These are phyloP conservation scores for Hemiscyllium ocellatum DNA, from an alignment of 2,113 vertebrate genomes.

Conservation along the genomic window DNA sequence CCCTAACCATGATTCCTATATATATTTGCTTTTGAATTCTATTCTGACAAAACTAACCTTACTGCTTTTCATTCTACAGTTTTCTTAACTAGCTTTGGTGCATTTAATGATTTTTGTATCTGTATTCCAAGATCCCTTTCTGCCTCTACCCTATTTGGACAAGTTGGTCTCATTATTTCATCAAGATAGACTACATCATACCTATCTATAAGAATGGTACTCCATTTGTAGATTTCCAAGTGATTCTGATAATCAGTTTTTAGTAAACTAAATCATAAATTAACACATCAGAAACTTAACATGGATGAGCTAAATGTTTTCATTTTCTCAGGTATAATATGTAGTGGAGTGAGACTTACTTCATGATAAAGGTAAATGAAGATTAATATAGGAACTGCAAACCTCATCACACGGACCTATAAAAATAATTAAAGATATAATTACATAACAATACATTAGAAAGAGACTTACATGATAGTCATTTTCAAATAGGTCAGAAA, in stretches of 20 bases:
- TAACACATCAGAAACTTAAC: conserved; percentile 3
- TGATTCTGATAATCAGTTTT: neutral
- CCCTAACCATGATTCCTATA: neutral
- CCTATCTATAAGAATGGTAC: neutral
- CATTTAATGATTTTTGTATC: neutral
- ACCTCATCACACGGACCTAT: conserved; percentile 70
- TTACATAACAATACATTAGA: neutral
- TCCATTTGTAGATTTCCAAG: neutral
- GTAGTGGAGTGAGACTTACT: conserved; percentile 59
- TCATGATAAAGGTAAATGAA: conserved; percentile 76
- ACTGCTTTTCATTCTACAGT: neutral
- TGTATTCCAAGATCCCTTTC: neutral
- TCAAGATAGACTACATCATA: neutral
- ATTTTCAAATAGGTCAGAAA: neutral
- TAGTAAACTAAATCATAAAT: neutral
- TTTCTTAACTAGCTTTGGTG: neutral
- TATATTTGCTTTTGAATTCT: neutral
- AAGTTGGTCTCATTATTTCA: neutral
- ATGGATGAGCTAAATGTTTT: neutral
- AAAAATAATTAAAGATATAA: conserved; percentile 39
- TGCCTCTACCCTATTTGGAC: neutral
- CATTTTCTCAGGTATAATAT: neutral
- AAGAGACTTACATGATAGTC: neutral
- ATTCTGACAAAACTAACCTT: neutral
- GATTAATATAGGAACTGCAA: conserved; percentile 62